Evolutionary conservation across 2,797 vertebrate species (phyloP), one percentile per base, ranked within the genome.

Genomic region (Chrysolophus pictus): DNA sequence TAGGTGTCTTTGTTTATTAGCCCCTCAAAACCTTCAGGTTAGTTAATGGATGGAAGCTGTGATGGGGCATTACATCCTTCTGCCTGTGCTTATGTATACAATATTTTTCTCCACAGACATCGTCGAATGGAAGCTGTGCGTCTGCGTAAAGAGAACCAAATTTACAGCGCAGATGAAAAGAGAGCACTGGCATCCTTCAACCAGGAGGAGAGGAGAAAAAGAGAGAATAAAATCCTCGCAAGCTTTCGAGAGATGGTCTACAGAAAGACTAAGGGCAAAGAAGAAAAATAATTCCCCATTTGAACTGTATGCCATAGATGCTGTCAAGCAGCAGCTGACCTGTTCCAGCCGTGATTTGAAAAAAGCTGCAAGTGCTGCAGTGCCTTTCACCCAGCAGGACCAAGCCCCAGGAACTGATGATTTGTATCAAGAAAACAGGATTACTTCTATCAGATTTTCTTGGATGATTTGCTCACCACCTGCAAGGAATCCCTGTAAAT

Each of bases 101-200:
- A 5, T 77, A 75, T 55, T 91, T 18, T 84, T 29, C 62, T 92
- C 70, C 13, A 1, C 95, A 99, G 99, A 91, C 99, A 99, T 96
- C 99, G 99, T 3, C 98, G 99, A 92, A 99, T 99, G 99, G 99
- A 99, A 91, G 99, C 99, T 9, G 99, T 99, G 96, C 99, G 99
- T 98, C 98, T 99, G 97, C 99, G 99, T 76, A 99, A 99, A 94
- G 99, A 99, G 95, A 99, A 99, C 98, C 99, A 99, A 98, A 99
- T 99, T 90, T 99, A 99, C 97, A 99, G 99, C 5, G 99, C 99
- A 0, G 99, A 99, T 41, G 99, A 99, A 51, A 99, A 99, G 97
- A 97, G 99, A 97, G 99, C 99, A 10, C 98, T 99, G 72, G 99
- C 99, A 0, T 99, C 99, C 44, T 99, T 99, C 97, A 99, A 99